These are phyloP conservation scores for Macaca nemestrina DNA, from an alignment of 2,113 vertebrate genomes.

Conservation along the genomic window DNA sequence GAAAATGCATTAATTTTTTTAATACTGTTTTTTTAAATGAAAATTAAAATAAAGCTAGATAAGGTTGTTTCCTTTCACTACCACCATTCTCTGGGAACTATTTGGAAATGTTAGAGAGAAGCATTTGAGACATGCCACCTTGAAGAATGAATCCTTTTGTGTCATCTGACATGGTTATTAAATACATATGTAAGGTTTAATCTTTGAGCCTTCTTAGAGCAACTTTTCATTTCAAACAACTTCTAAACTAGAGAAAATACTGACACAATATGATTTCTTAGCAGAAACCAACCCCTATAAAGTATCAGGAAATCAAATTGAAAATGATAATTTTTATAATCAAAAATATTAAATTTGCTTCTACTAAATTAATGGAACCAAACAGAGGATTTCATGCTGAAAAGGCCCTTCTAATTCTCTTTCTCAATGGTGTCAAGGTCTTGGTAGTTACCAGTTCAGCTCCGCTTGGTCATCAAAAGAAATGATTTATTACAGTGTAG, in stretches of 20 bases:
- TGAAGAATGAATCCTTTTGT: not conserved
- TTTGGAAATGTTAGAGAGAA: not conserved
- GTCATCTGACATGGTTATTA: not conserved
- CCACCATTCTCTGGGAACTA: not conserved
- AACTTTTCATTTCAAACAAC: conserved; percentile 51
- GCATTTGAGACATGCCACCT: not conserved
- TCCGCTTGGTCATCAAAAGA: conserved; percentile 36
- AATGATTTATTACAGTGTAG: not conserved
- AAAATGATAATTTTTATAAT: conserved; percentile 50
- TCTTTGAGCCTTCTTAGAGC: not conserved
- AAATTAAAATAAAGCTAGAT: conserved; percentile 11
- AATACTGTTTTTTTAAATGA: not conserved
- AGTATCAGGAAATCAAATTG: conserved; percentile 32
- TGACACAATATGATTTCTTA: conserved; percentile 27
- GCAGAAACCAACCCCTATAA: not conserved
- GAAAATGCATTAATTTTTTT: not conserved
- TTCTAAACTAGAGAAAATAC: conserved; percentile 46
- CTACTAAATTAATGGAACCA: conserved; percentile 41
- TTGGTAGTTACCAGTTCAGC: not conserved
- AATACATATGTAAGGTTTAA: not conserved
- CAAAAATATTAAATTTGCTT: conserved; percentile 31
- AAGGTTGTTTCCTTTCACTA: not conserved
- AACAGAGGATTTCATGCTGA: conserved; percentile 34
- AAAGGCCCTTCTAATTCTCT: not conserved
- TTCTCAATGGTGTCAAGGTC: not conserved